These are phyloP conservation scores for Aspidiotus destructor DNA, from an alignment of 2,888 invertebrate species.

Conservation along the genomic window DNA sequence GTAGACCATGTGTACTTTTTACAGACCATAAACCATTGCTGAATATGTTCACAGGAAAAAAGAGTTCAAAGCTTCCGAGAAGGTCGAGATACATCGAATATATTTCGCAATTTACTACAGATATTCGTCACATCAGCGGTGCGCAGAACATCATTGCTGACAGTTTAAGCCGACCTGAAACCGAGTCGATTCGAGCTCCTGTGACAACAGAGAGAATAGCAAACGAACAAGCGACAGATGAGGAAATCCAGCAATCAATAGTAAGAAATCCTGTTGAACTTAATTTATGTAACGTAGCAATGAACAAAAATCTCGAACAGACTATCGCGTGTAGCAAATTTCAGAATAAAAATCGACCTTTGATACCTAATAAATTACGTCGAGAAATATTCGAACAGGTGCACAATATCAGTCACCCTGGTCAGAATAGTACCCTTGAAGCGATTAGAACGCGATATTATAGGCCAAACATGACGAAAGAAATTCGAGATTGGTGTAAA, in stretches of 20 bases:
- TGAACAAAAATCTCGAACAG: conserved; percentile 9
- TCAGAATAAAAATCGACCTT: conserved; percentile 36
- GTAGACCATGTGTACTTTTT: conserved; percentile 32
- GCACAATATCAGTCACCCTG: conserved; percentile 38
- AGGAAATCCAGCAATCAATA: neutral
- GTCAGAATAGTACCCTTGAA: conserved; percentile 37
- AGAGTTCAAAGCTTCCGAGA: conserved; percentile 13
- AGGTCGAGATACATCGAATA: conserved; percentile 17
- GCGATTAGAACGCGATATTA: conserved; percentile 40
- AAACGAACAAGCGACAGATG: conserved; percentile 9
- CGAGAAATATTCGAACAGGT: conserved; percentile 34
- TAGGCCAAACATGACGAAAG: conserved; percentile 41
- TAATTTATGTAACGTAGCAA: neutral
- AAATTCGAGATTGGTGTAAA: conserved; percentile 40
- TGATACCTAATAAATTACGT: conserved; percentile 14
- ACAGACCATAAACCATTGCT: conserved; percentile 35
- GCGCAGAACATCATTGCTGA: too few relatives aligned
- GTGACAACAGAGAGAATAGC: conserved; percentile 18
- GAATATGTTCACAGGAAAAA: conserved; percentile 30
- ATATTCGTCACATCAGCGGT: conserved; percentile 30
- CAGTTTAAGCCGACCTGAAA: too few relatives aligned
- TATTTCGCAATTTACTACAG: conserved; percentile 33
- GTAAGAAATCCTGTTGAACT: conserved; percentile 27
- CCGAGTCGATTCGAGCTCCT: too few relatives aligned
- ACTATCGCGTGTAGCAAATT: too few relatives aligned